These are phyloP conservation scores for Laterallus jamaicensis DNA, from an alignment of 2,113 vertebrate genomes.

Conservation along the genomic window DNA sequence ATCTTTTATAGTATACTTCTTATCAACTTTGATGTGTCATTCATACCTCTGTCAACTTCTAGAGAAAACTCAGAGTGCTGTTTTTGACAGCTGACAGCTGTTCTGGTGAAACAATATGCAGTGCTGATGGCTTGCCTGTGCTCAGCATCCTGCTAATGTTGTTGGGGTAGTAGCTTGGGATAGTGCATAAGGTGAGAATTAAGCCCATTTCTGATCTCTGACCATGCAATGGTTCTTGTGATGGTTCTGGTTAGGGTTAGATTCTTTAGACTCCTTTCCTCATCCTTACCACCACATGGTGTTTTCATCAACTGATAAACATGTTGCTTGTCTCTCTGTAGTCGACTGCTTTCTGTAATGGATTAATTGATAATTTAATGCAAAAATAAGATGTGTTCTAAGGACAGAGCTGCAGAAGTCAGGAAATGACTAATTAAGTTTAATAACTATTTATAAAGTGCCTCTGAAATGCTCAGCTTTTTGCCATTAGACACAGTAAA, in stretches of 20 bases:
- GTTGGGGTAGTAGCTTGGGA: neutral
- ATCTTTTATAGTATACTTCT: neutral
- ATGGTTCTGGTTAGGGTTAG: neutral
- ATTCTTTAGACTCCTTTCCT: neutral
- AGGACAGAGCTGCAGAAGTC: neutral
- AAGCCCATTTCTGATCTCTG: neutral
- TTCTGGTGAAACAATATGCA: neutral
- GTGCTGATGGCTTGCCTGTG: neutral
- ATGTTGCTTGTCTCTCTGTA: neutral
- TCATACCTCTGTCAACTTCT: neutral
- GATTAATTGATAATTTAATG: neutral
- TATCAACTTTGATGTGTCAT: neutral
- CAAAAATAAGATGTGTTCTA: constrained; percentile 12
- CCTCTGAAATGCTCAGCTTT: constrained; percentile 13
- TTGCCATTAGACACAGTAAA: constrained; percentile 11
- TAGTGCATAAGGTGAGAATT: neutral
- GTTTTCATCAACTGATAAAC: neutral
- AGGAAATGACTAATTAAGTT: constrained; percentile 14
- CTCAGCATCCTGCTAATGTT: neutral
- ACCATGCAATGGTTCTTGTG: neutral
- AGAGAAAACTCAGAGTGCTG: neutral
- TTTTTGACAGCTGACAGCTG: neutral
- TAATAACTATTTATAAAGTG: constrained; percentile 31
- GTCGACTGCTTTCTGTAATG: neutral
- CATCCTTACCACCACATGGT: neutral